These are phyloP conservation scores for Archips crataeganus DNA, from an alignment of 2,888 invertebrate species.

Conservation along the genomic window DNA sequence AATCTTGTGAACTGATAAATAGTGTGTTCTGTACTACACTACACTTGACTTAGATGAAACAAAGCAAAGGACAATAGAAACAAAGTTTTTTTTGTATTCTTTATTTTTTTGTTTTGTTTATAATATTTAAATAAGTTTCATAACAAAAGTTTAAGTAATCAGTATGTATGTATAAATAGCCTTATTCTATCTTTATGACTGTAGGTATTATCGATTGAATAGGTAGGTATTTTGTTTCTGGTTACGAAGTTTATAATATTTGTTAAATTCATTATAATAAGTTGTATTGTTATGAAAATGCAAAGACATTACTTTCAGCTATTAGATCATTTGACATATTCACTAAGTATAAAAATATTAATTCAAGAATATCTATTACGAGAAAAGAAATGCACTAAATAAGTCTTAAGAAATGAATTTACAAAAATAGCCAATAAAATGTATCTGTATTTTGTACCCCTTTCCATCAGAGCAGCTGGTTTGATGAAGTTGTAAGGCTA, in stretches of 20 bases:
- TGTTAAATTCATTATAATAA: slow-evolving; percentile 56
- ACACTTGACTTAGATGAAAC: background rate
- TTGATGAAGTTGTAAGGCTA: slow-evolving; percentile 52
- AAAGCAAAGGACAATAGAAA: slow-evolving; percentile 27
- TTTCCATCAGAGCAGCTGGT: slow-evolving; percentile 83
- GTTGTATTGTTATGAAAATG: slow-evolving; percentile 53
- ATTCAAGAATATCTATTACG: slow-evolving; percentile 76
- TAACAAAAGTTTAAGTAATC: slow-evolving; percentile 82
- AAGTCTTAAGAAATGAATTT: slow-evolving; percentile 62
- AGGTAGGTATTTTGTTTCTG: slow-evolving; percentile 66
- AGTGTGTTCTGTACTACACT: background rate
- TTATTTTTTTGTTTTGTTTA: slow-evolving; percentile 82
- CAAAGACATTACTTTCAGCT: slow-evolving; percentile 61
- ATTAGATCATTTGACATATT: slow-evolving; percentile 63
- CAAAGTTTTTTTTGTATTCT: slow-evolving; percentile 65
- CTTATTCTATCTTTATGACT: slow-evolving; percentile 80
- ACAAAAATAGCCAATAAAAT: slow-evolving; percentile 74
- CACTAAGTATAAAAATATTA: slow-evolving; percentile 84
- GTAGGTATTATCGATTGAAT: slow-evolving; percentile 72
- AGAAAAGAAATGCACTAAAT: slow-evolving; percentile 52
- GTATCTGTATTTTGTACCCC: slow-evolving; percentile 77
- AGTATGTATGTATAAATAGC: slow-evolving; percentile 78
- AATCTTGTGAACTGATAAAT: background rate
- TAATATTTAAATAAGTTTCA: slow-evolving; percentile 84
- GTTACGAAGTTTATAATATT: slow-evolving; percentile 67